Conservation (phyloP, 2,113 vertebrate species). For the Geococcyx californianus region DNA sequence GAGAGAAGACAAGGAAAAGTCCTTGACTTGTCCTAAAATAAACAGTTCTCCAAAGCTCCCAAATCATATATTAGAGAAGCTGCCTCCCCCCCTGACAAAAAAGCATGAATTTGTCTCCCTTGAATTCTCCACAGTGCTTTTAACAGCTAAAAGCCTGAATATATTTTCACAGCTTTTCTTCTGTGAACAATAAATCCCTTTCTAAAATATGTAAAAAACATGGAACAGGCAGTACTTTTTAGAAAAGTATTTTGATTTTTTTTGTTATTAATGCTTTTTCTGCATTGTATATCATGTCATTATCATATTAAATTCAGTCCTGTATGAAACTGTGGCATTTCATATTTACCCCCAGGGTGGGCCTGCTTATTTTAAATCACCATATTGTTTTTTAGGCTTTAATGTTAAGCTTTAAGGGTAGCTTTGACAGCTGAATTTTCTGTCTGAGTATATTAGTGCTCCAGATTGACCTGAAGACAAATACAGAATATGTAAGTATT, state of each 20-base stretch:
- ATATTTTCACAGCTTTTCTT: background rate
- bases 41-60: background rate
- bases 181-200: background rate
- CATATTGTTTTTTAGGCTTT: background rate
- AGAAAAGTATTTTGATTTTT: background rate
- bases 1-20: background rate
- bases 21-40: slow-evolving; percentile 1
- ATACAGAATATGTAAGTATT: background rate
- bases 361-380: slow-evolving; percentile 23
- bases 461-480: background rate
- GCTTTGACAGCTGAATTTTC: background rate
- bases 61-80: background rate
- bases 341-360: background rate
- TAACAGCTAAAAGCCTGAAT: background rate
- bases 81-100: accelerated
- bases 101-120: background rate
- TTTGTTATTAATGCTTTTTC: background rate
- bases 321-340: slow-evolving; percentile 9
- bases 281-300: background rate
- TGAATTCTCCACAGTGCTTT: background rate
- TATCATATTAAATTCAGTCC: background rate
- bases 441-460: background rate
- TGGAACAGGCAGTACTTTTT: background rate
- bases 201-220: background rate
- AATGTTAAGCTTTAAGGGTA: background rate